Evolutionary conservation across 35 echinoderm and acorn worm genomes (phyloP).

Genomic region (Lytechinus variegatus): DNA sequence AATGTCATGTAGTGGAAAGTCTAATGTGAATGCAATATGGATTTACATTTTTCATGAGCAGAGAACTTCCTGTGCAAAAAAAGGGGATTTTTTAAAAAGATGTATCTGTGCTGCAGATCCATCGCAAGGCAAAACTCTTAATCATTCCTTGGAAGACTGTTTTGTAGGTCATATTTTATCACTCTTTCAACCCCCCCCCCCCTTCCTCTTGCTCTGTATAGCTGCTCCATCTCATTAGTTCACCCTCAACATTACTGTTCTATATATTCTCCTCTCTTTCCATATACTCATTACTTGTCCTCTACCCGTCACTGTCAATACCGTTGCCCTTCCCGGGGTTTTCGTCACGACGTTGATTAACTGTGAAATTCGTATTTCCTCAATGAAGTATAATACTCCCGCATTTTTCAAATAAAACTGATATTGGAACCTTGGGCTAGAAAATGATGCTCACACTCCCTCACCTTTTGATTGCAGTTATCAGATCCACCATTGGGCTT

Average conservation of each 20-base stretch:
- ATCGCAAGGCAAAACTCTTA: not conserved
- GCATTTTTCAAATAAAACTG: not conserved
- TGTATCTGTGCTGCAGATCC: too few relatives aligned
- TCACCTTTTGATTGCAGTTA: not conserved
- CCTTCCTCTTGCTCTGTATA: not conserved
- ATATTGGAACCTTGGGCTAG: slow-evolving; percentile 9
- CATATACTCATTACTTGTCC: not conserved
- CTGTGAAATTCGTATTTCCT: not conserved
- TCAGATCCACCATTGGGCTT: not conserved
- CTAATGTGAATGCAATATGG: too few relatives aligned
- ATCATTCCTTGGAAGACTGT: not conserved
- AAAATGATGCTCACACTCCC: not conserved
- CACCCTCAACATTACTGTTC: not conserved
- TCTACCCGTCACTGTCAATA: not conserved
- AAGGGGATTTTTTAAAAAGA: too few relatives aligned
- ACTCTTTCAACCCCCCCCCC: not conserved
- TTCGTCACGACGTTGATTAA: not conserved
- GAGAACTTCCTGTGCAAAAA: too few relatives aligned
- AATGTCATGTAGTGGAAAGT: too few relatives aligned
- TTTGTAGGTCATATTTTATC: not conserved
- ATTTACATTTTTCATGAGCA: too few relatives aligned
- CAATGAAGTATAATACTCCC: not conserved
- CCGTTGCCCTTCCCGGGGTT: not conserved
- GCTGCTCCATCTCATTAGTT: not conserved
- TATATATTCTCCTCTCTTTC: not conserved